Conservation (phyloP, 2,888 invertebrate species). For the Oxyteleia sp. region DNA sequence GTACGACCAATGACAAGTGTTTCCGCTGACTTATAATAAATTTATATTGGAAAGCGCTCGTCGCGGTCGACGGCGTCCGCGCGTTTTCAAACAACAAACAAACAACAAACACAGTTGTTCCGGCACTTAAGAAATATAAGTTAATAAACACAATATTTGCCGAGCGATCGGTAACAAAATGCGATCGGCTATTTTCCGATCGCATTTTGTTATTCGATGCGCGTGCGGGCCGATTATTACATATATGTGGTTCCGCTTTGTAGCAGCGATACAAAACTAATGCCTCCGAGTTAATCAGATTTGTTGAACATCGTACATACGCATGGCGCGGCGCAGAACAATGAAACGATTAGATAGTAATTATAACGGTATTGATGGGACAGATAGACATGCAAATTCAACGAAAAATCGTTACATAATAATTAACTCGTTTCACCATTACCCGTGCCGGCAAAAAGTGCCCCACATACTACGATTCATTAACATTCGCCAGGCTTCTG, state of each 20-base stretch:
- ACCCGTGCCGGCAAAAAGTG: no score
- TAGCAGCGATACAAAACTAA: conserved; percentile 40
- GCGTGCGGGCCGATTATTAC: conserved; percentile 17
- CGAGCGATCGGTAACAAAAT: no score
- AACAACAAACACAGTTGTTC: conserved; percentile 28
- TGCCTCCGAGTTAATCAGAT: conserved; percentile 49
- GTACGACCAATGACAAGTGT: conserved; percentile 38
- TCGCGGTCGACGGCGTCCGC: conserved; percentile 34
- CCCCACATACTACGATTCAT: no score
- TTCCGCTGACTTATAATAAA: conserved; percentile 43
- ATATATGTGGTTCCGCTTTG: conserved; percentile 15
- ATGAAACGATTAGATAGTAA: conserved; percentile 51
- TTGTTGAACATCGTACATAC: conserved; percentile 37
- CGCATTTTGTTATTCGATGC: conserved; percentile 30
- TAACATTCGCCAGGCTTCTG: no score
- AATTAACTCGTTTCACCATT: no score
- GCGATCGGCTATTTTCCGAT: no score
- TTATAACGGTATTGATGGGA: conserved; percentile 20
- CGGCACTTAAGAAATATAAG: conserved; percentile 54
- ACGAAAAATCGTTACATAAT: background rate
- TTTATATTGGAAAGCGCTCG: conserved; percentile 30
- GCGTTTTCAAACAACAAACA: conserved; percentile 37
- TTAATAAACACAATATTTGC: conserved; percentile 52
- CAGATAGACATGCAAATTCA: background rate
- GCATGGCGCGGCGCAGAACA: conserved; percentile 2